phyloP scores from a whole-genome alignment of 2,113 vertebrate species.

The Lontra canadensis region DNA sequence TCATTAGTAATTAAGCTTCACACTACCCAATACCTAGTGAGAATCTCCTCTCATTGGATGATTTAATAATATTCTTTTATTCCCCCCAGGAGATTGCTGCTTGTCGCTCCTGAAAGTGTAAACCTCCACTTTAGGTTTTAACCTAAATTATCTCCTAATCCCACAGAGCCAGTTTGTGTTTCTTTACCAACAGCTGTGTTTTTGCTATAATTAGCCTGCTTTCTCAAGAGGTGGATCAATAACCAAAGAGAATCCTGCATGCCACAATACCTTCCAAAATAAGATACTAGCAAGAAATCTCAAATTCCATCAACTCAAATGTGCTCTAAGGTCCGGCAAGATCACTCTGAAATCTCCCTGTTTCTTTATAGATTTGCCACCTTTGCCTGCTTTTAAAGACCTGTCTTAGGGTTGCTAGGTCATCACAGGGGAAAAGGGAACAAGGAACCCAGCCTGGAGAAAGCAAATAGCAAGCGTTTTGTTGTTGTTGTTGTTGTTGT shows the following conservation, averaged over 20 bases:
- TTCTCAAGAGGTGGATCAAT: constrained; percentile 7
- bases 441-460: neutral
- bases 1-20: neutral
- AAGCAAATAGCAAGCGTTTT: neutral
- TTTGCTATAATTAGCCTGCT: constrained; percentile 9
- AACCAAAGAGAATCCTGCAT: neutral
- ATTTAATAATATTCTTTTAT: neutral
- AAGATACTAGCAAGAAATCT: neutral
- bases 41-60: neutral
- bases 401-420: neutral
- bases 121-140: neutral
- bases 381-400: neutral
- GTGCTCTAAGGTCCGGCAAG: neutral
- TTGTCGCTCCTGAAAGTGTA: neutral
- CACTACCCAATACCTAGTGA: neutral
- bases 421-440: neutral
- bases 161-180: constrained; percentile 9
- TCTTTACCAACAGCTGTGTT: constrained; percentile 17
- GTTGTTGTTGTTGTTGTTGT: neutral
- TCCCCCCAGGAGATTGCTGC: neutral
- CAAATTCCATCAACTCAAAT: neutral
- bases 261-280: neutral
- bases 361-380: neutral
- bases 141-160: neutral
- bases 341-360: neutral